phyloP scores from a whole-genome alignment of 2,797 vertebrate genomes.

The Cetoscarus ocellatus region DNA sequence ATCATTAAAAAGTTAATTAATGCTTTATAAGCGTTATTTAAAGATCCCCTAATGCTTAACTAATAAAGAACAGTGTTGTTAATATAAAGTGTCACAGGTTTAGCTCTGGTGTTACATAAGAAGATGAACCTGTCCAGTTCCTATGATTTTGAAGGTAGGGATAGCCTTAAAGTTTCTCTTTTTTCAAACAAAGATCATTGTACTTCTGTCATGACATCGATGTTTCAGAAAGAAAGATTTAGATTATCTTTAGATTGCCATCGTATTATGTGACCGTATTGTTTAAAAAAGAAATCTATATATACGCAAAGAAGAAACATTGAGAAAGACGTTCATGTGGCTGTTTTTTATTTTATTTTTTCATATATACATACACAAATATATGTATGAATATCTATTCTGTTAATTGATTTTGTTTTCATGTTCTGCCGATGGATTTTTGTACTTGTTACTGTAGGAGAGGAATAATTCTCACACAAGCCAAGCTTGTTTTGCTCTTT shows the following conservation, averaged over 20 bases:
- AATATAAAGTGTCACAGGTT: constrained; percentile 5
- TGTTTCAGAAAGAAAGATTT: constrained; percentile 64
- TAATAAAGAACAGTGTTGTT: no score
- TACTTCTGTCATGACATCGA: constrained; percentile 63
- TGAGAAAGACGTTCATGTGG: constrained; percentile 54
- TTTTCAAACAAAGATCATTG: constrained; percentile 37
- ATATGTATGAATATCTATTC: constrained; percentile 29
- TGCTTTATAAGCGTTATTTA: no score
- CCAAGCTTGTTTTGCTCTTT: constrained; percentile 49
- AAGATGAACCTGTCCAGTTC: constrained; percentile 36
- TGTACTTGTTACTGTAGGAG: constrained; percentile 23
- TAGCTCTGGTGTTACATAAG: constrained; percentile 5
- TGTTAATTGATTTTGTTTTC: constrained; percentile 65
- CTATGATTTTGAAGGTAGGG: constrained; percentile 39
- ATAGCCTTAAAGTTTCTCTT: constrained; percentile 62
- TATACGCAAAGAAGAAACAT: constrained; percentile 68
- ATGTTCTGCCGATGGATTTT: constrained; percentile 69
- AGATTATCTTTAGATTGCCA: constrained; percentile 59
- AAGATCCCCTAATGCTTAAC: no score
- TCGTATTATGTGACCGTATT: constrained; percentile 75
- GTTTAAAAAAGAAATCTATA: constrained; percentile 74
- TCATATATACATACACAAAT: constrained; percentile 23
- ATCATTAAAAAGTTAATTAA: no score
- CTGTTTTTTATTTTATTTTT: constrained; percentile 30
- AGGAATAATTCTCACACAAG: constrained; percentile 26